Evolutionary conservation across 2,113 vertebrate species (phyloP).

Genomic region (Saimiri boliviensis): DNA sequence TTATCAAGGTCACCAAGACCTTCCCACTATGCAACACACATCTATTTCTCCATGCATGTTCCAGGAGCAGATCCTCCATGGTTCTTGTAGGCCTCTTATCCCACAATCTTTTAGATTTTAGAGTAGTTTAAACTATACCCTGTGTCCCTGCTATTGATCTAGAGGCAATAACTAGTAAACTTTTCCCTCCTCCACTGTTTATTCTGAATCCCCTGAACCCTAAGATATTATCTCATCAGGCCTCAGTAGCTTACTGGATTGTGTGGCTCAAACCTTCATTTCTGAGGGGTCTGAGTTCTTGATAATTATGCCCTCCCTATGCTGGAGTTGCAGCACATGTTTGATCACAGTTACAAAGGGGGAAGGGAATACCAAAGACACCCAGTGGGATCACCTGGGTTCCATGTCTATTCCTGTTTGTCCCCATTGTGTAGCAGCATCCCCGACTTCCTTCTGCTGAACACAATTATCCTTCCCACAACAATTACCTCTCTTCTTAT

Average conservation of each 20-base stretch:
- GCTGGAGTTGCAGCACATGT: neutral
- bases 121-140: neutral
- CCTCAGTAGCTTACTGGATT: neutral
- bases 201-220: neutral
- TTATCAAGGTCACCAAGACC: neutral
- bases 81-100: neutral
- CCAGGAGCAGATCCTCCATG: neutral
- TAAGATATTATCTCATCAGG: neutral
- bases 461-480: neutral
- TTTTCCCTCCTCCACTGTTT: neutral
- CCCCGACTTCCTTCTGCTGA: neutral
- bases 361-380: neutral
- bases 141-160: neutral
- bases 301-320: neutral
- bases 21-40: no score
- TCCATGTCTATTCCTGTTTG: neutral
- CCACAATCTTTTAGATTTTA: neutral
- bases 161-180: neutral
- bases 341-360: neutral
- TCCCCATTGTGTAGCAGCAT: neutral
- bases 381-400: neutral
- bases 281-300: neutral
- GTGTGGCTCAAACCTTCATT: neutral
- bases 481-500: neutral
- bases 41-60: neutral